Evolutionary conservation across 53 echinoderm and acorn worm species (phyloP).

Genomic region (Luidia sarsii): DNA sequence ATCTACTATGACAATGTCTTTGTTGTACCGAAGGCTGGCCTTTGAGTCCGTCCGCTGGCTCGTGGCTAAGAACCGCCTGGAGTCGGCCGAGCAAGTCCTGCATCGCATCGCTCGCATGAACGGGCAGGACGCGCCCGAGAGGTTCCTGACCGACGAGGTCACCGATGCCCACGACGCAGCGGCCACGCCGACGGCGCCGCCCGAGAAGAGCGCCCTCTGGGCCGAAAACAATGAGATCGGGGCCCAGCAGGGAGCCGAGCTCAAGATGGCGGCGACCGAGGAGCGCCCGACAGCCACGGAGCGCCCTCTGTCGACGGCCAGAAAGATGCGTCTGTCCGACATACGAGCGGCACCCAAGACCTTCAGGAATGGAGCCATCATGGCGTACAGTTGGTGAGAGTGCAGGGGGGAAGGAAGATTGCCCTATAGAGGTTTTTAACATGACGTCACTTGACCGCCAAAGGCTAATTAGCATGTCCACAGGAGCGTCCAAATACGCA

Average conservation of each 20-base stretch:
- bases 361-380: constrained; percentile 57
- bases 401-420: not conserved
- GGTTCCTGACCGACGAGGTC: constrained; percentile 12
- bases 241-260: not conserved
- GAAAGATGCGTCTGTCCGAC: not conserved
- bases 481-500: too few relatives aligned
- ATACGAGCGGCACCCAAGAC: constrained; percentile 27
- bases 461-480: too few relatives aligned
- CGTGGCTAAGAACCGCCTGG: constrained; percentile 58
- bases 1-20: too few relatives aligned
- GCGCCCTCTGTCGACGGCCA: not conserved
- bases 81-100: constrained; percentile 58
- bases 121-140: constrained; percentile 32
- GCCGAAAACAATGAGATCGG: constrained; percentile 1
- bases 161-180: not conserved
- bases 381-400: constrained; percentile 77
- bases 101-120: constrained; percentile 73
- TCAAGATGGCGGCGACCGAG: not conserved
- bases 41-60: constrained; percentile 80
- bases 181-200: not conserved
- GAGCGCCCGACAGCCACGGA: not conserved
- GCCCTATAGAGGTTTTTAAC: too few relatives aligned
- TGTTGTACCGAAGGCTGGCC: constrained; percentile 48
- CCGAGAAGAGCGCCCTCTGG: not conserved
- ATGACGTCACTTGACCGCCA: too few relatives aligned